Evolutionary conservation across 2,113 vertebrate species (phyloP).

Genomic region (Tauraco erythrolophus): DNA sequence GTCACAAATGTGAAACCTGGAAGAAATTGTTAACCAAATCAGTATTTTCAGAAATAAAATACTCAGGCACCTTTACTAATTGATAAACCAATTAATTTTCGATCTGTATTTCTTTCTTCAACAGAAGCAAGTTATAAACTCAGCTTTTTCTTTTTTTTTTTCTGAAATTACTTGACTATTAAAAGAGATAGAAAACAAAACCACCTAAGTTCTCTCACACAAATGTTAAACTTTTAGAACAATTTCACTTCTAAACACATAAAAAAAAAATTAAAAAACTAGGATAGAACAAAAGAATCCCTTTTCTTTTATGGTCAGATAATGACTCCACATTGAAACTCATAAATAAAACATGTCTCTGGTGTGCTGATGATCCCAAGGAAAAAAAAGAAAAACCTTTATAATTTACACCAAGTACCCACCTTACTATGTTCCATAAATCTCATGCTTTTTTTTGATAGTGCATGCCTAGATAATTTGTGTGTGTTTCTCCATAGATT

Average conservation of each 20-base stretch:
- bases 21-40: not conserved
- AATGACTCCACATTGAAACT: not conserved
- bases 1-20: not conserved
- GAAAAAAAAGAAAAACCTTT: not conserved
- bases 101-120: not conserved
- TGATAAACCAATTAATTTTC: not conserved
- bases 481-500: not conserved
- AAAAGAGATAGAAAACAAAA: not conserved
- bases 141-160: not conserved
- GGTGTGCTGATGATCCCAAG: not conserved
- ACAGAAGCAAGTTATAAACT: not conserved
- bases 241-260: not conserved
- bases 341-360: not conserved
- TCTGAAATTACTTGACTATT: not conserved
- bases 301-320: not conserved
- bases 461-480: not conserved
- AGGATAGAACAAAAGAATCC: fast-evolving
- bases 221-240: not conserved
- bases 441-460: not conserved
- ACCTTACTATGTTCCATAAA: not conserved
- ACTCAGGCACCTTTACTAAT: not conserved
- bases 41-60: not conserved
- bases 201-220: not conserved
- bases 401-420: not conserved
- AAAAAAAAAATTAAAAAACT: not conserved